Evolutionary conservation across 2,113 vertebrate species (phyloP), one percentile per base, ranked within the genome.

Genomic region (Alouatta palliata): DNA sequence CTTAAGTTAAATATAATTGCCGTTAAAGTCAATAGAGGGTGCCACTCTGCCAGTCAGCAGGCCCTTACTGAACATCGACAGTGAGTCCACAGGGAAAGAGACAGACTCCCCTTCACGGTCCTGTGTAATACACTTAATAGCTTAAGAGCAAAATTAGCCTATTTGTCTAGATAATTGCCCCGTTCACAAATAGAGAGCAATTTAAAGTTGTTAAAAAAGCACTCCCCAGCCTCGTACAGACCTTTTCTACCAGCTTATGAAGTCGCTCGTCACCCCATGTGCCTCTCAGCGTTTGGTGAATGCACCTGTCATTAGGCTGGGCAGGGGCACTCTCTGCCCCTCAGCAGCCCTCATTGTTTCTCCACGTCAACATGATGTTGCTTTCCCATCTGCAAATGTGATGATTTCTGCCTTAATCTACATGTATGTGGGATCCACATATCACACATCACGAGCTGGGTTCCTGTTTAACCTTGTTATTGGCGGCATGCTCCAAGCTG

Each of bases 1-100:
- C 17, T 79, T 76, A 37, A 16, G 21, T 56, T 84, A 64, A 80
- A 3, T 52, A 3, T 64, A 43, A 52, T 95, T 92, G 37, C 35
- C 13, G 16, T 66, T 52, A 56, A 64, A 37, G 47, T 68, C 64
- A 8, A 2, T 3, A 52, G 77, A 49, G 47, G 35, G 9, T 40
- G 40, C 80, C 3, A 1, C 1, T 0, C 43, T 5, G 8, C 35
- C 20, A 2, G n/a, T 35, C 20, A 27, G 45, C 14, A 7, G 35
- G 20, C 45, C 14, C 66, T 76, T 9, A 35, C 17, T 17, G 13
- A 40, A 6, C 7, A 11, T 9, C 27, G 71, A 5, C 0, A 0
- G 54, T 2, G 0, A 27, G 21, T 89, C 76, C n/a, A 6, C 0
- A 1, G 12, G 6, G 86, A 56, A 58, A 66, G 66, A 82, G n/a